Evolutionary conservation across 92 coral and sea anemone genomes (phyloP).

Genomic region (Porites lobata): DNA sequence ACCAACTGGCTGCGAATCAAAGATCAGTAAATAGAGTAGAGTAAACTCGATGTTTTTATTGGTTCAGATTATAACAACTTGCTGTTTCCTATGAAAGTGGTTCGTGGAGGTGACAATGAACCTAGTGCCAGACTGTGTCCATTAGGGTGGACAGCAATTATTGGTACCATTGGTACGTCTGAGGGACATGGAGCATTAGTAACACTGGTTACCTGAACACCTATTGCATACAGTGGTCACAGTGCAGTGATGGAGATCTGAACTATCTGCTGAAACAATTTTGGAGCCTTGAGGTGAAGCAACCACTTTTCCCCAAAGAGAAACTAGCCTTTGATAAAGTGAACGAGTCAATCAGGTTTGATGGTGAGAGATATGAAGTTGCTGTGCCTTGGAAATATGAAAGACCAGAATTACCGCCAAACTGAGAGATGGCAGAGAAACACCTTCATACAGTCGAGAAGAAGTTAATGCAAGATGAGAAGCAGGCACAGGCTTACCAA

Average conservation of each 20-base stretch:
- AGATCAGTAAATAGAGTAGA: not conserved
- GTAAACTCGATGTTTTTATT: not conserved
- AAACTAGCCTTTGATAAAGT: no score
- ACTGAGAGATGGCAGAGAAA: no score
- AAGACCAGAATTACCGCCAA: no score
- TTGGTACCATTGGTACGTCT: slow-evolving; percentile 36
- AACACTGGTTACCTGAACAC: slow-evolving; percentile 60
- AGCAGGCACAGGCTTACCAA: no score
- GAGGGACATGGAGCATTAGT: slow-evolving; percentile 11
- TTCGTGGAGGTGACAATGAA: slow-evolving; percentile 2
- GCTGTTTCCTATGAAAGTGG: not conserved
- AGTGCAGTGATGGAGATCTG: slow-evolving; percentile 7
- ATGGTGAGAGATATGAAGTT: no score
- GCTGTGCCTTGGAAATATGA: no score
- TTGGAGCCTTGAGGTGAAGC: no score
- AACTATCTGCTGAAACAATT: not conserved
- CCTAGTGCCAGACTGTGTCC: slow-evolving; percentile 67
- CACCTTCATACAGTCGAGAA: no score
- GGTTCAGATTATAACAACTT: not conserved
- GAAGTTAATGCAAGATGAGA: no score
- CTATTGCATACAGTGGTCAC: slow-evolving; percentile 31
- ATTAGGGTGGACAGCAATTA: slow-evolving; percentile 70
- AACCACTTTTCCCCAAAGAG: no score
- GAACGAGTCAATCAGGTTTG: no score
- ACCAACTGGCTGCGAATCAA: slow-evolving; percentile 8